phyloP scores from a whole-genome alignment of 1,140 invertebrate genomes.

The Ruditapes philippinarum region DNA sequence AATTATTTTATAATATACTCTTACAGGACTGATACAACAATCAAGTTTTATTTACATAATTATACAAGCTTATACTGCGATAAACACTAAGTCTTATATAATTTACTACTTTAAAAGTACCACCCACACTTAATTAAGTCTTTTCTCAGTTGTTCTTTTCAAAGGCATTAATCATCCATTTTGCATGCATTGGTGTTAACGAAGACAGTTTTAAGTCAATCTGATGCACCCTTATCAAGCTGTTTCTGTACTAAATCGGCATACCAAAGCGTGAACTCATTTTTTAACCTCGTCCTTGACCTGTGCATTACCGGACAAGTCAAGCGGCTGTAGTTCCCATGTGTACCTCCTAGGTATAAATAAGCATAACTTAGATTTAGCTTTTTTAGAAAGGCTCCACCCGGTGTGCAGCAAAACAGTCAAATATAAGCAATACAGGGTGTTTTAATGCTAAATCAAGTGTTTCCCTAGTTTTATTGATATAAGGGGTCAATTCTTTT shows the following conservation, averaged over 20 bases:
- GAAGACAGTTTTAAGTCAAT: background rate
- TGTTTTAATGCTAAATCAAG: background rate
- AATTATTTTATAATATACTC: no score
- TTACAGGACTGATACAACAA: no score
- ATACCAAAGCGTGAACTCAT: background rate
- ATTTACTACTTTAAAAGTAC: no score
- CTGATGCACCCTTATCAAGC: background rate
- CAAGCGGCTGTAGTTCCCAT: background rate
- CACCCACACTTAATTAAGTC: background rate
- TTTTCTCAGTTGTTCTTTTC: background rate
- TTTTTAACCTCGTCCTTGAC: background rate
- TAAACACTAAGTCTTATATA: no score
- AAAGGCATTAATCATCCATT: background rate
- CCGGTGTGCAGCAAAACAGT: background rate
- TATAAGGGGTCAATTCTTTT: background rate
- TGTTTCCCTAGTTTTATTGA: background rate
- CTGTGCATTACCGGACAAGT: background rate
- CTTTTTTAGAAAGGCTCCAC: background rate
- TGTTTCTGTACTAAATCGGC: background rate
- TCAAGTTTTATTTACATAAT: no score
- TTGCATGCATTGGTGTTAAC: background rate
- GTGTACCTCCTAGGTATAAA: background rate
- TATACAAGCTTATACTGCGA: no score
- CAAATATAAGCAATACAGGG: background rate
- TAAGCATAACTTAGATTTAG: background rate